A percentile compares a stretch with the other conserved stretches of the same genome.
These are phyloP conservation scores for Mixornis gularis DNA, from an alignment of 2,113 vertebrate genomes.

Conservation along the genomic window DNA sequence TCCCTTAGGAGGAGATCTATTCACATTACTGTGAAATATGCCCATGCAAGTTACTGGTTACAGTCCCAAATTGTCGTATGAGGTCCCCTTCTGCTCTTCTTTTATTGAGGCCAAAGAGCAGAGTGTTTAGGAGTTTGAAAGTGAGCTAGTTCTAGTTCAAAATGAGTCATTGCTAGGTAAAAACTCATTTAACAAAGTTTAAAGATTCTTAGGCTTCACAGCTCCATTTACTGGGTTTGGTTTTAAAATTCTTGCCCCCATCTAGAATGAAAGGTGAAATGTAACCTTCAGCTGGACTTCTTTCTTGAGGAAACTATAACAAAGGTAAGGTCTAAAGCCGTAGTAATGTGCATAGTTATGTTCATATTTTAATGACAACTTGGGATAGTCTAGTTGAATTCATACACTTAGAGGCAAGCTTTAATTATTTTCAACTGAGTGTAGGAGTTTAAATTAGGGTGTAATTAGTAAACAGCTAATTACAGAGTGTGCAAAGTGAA, in stretches of 20 bases:
- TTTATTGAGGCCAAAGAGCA: background rate
- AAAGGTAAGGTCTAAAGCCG: background rate
- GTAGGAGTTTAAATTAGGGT: background rate
- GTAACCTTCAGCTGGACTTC: background rate
- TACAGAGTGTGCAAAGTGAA: background rate
- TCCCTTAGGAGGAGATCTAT: background rate
- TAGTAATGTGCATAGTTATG: background rate
- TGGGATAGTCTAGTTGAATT: background rate
- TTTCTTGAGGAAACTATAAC: background rate
- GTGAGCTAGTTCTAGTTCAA: background rate
- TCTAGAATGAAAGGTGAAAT: background rate
- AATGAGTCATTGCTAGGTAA: background rate
- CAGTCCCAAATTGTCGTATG: background rate
- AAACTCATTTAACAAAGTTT: background rate
- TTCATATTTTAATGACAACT: background rate
- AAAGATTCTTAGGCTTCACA: background rate
- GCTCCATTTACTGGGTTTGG: background rate
- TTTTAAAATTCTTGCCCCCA: background rate
- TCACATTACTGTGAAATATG: background rate
- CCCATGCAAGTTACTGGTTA: background rate
- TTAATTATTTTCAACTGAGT: background rate
- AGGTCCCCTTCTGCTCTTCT: background rate
- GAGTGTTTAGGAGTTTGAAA: background rate
- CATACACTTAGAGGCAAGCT: background rate
- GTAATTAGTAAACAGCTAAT: background rate